A percentile compares a stretch with the other conserved stretches of the same genome.
phyloP scores from a whole-genome alignment of 2,113 vertebrate genomes.

The Carassius gibelio region DNA sequence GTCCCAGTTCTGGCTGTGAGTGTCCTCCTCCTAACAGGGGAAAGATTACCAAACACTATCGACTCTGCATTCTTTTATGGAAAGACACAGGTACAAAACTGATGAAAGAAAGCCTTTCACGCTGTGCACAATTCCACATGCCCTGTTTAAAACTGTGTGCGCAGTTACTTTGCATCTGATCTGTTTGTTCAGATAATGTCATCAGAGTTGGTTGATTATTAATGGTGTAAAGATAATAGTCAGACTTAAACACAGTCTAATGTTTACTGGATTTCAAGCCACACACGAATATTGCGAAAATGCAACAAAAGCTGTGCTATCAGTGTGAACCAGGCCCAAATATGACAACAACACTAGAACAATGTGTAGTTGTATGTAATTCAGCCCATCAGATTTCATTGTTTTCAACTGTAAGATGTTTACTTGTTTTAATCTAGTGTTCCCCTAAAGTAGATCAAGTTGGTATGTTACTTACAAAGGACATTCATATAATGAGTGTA shows the following conservation, averaged over 20 bases:
- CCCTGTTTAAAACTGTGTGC: neutral
- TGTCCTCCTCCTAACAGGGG: conserved; percentile 82
- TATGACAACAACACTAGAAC: neutral
- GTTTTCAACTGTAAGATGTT: no score
- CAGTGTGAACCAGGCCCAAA: neutral
- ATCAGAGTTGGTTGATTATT: neutral
- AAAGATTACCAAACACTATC: conserved; percentile 70
- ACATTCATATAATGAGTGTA: neutral
- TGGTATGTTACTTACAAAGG: neutral
- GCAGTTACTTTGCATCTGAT: neutral
- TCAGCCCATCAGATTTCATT: neutral
- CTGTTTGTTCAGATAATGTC: neutral
- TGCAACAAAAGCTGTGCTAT: neutral
- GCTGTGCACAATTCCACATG: neutral
- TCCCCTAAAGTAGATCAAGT: neutral
- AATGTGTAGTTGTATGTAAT: neutral
- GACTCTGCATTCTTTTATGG: conserved; percentile 93
- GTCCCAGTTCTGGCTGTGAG: conserved; percentile 82
- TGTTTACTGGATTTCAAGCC: neutral
- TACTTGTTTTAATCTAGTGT: no score
- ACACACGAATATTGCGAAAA: neutral
- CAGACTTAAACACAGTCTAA: neutral
- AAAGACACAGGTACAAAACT: conserved; percentile 82
- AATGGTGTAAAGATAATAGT: neutral
- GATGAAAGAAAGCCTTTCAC: neutral